These are phyloP conservation scores for Fregetta grallaria DNA, from an alignment of 2,113 vertebrate species.

Conservation along the genomic window DNA sequence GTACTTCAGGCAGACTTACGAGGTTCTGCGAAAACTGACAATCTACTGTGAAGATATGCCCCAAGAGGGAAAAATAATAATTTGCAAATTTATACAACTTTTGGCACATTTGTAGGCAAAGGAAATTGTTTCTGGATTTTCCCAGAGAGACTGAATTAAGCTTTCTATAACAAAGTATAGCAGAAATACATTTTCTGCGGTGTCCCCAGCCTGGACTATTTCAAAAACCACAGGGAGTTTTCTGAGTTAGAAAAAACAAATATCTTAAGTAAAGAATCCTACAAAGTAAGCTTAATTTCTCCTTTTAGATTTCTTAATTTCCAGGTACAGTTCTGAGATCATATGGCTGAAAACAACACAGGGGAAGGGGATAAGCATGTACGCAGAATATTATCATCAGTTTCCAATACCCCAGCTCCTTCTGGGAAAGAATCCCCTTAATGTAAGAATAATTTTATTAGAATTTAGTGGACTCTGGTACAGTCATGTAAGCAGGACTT, in stretches of 20 bases:
- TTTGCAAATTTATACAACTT: conserved; percentile 11
- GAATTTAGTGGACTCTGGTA: not conserved
- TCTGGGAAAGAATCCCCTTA: not conserved
- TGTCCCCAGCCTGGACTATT: not conserved
- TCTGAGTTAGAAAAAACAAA: not conserved
- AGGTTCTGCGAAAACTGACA: not conserved
- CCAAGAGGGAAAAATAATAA: not conserved
- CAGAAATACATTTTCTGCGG: not conserved
- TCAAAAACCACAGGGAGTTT: not conserved
- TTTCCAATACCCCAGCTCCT: not conserved
- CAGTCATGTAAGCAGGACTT: not conserved
- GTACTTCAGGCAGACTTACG: not conserved
- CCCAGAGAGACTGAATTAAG: not conserved
- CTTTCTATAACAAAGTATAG: not conserved
- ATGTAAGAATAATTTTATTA: not conserved
- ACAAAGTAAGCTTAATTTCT: not conserved
- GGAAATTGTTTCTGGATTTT: conserved; percentile 2
- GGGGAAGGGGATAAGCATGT: not conserved
- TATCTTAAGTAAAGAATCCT: not conserved
- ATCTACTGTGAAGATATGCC: not conserved
- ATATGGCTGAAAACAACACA: not conserved
- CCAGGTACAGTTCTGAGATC: not conserved
- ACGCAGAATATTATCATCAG: not conserved
- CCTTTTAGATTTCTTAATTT: not conserved
- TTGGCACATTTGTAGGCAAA: not conserved